Conservation (phyloP, 1,140 invertebrate species). For the Conus betulinus region DNA sequence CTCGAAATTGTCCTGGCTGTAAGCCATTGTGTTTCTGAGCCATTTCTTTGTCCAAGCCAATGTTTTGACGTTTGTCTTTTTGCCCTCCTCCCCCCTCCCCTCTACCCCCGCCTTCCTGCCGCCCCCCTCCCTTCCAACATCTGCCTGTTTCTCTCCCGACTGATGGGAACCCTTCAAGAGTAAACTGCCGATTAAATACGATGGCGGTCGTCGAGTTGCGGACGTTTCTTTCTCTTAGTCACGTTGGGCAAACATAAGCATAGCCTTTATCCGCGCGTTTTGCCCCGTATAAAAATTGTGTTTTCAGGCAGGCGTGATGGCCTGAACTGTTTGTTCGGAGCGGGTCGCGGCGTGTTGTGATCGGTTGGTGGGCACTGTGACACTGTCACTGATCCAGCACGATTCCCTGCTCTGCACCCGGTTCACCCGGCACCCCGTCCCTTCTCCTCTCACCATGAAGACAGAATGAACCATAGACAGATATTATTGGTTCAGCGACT, state of each 20-base stretch:
- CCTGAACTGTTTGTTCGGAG: conserved; percentile 27
- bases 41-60: background rate
- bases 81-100: too few relatives aligned
- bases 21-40: background rate
- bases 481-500: background rate
- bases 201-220: conserved; percentile 4
- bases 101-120: too few relatives aligned
- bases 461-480: background rate
- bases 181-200: conserved; percentile 32
- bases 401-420: background rate
- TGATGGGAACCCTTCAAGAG: background rate
- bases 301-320: conserved; percentile 32
- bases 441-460: background rate
- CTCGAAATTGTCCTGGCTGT: conserved; percentile 21
- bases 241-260: conserved; percentile 35
- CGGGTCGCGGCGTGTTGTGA: conserved; percentile 21
- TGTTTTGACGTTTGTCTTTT: background rate
- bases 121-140: background rate
- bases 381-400: background rate
- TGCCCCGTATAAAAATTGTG: conserved; percentile 1
- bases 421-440: background rate
- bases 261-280: conserved; percentile 30
- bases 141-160: background rate
- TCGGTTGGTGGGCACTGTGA: background rate
- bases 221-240: conserved; percentile 1